Conservation (phyloP, 2,888 invertebrate species). For the Drosophila affinis region DNA sequence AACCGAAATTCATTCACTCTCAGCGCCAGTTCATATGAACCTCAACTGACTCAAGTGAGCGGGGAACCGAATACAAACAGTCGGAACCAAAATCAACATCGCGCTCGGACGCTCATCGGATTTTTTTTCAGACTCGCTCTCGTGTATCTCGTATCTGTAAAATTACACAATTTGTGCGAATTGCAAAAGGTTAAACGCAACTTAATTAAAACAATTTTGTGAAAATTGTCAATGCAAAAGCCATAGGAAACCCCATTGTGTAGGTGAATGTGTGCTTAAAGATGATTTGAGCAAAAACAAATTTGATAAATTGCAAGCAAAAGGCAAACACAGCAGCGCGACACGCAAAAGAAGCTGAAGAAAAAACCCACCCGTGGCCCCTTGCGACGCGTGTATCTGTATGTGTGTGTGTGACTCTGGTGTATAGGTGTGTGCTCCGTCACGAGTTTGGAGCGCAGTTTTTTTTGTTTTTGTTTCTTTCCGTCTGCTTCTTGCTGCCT, state of each 20-base stretch:
- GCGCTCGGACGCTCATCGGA: slow-evolving; percentile 13
- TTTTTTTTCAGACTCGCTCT: slow-evolving; percentile 35
- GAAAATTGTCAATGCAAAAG: slow-evolving; percentile 58
- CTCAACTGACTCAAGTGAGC: too few species aligned
- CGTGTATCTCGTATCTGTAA: slow-evolving; percentile 72
- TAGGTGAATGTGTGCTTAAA: slow-evolving; percentile 10
- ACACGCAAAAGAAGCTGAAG: slow-evolving; percentile 18
- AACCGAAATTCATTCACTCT: slow-evolving; percentile 53
- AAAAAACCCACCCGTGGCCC: slow-evolving; percentile 16
- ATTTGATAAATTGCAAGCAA: slow-evolving; percentile 14
- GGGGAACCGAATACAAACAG: too few species aligned
- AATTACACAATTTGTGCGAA: slow-evolving; percentile 76
- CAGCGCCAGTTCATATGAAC: slow-evolving; percentile 4
- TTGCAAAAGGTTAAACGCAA: slow-evolving; percentile 26
- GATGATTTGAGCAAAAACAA: slow-evolving; percentile 19
- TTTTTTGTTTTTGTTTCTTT: slow-evolving; percentile 12
- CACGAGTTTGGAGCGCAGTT: slow-evolving; percentile 71
- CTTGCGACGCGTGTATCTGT: slow-evolving; percentile 2
- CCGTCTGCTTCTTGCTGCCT: slow-evolving; percentile 30
- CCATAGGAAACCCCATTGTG: slow-evolving; percentile 6
- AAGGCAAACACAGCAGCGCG: slow-evolving; percentile 11
- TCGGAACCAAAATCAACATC: too few species aligned
- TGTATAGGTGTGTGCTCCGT: slow-evolving; percentile 48
- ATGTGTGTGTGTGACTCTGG: slow-evolving; percentile 31
- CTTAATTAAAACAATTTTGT: slow-evolving; percentile 19